These are phyloP conservation scores for Lordiphosa collinella DNA, from an alignment of 1,140 invertebrate genomes.

Conservation along the genomic window DNA sequence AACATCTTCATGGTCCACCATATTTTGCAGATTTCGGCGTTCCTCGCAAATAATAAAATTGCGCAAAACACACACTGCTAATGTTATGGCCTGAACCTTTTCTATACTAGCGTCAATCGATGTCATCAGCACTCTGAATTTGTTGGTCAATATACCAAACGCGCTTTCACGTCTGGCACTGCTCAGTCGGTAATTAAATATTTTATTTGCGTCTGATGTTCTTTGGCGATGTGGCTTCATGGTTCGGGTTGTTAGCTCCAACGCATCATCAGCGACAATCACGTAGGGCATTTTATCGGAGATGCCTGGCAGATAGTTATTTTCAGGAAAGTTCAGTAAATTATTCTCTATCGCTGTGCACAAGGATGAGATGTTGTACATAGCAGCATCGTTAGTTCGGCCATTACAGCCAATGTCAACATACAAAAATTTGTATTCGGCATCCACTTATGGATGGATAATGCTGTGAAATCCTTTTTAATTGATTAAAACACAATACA, in stretches of 20 bases:
- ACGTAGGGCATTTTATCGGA: background rate
- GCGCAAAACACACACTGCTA: background rate
- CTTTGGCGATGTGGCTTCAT: too few species aligned
- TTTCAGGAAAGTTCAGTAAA: background rate
- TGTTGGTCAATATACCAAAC: background rate
- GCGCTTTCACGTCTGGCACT: background rate
- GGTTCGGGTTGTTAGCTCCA: background rate
- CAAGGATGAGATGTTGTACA: background rate
- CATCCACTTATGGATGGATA: background rate
- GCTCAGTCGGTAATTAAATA: background rate
- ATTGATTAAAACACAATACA: too few species aligned
- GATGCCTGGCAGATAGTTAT: background rate
- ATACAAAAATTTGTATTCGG: conserved; percentile 1
- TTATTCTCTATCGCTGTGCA: background rate
- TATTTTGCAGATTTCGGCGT: background rate
- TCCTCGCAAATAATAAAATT: background rate
- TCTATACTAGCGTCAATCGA: background rate
- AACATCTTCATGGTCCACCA: background rate
- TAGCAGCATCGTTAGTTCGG: background rate
- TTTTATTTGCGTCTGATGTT: background rate
- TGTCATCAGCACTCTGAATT: background rate
- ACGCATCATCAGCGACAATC: background rate
- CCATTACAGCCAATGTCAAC: background rate
- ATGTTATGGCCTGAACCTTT: background rate
- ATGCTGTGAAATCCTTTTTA: background rate